A percentile compares a stretch with the other conserved stretches of the same genome.
Conservation (phyloP, 2,113 vertebrate genomes). For the Ginglymostoma cirratum region DNA sequence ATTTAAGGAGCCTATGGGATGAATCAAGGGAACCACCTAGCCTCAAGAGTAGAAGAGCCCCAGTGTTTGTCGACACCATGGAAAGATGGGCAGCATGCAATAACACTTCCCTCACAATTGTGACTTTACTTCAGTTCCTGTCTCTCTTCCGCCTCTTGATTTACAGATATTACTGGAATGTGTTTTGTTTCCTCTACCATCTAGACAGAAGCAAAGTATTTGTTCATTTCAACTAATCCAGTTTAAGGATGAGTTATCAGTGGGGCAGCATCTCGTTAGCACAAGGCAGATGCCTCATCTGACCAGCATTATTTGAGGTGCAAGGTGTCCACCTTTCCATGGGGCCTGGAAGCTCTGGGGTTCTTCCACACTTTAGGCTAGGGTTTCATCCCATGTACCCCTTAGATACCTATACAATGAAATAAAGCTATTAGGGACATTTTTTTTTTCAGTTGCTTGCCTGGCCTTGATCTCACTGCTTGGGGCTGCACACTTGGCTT, state of each 20-base stretch:
- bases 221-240: no score
- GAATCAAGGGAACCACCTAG: no score
- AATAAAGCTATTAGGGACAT: neutral
- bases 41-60: no score
- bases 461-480: neutral
- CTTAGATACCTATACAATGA: neutral
- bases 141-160: no score
- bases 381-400: neutral
- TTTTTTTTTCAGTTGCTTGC: neutral
- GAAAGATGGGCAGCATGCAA: no score
- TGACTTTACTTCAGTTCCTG: no score
- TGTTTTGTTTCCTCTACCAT: no score
- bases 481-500: neutral
- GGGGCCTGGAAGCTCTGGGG: neutral
- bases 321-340: neutral
- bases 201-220: no score
- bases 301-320: neutral
- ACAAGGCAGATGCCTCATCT: neutral
- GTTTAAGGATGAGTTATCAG: neutral
- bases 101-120: no score
- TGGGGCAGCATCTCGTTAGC: neutral
- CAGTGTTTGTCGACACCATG: no score
- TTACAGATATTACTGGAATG: no score
- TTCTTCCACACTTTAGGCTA: neutral
- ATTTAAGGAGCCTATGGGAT: no score